Percentiles rank a stretch among this genome's conserved stretches.
phyloP scores from a whole-genome alignment of 1,140 invertebrate genomes.

The Drosophila baimaii region DNA sequence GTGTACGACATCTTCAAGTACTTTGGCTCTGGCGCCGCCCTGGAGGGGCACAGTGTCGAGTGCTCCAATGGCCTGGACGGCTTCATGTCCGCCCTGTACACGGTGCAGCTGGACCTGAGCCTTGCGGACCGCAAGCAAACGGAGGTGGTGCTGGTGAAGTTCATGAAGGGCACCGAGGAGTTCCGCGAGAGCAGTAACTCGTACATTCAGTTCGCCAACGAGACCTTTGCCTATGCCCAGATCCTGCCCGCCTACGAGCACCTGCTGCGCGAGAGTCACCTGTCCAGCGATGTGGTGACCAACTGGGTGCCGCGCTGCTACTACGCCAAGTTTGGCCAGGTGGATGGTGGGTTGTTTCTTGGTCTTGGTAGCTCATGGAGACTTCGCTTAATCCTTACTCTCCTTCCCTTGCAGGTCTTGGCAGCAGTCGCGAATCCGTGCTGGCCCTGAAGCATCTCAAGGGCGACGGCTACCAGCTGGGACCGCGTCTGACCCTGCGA shows the following conservation, averaged over 20 bases:
- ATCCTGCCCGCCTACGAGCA: conserved; percentile 72
- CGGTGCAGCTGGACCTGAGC: conserved; percentile 58
- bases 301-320: conserved; percentile 65
- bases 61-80: conserved; percentile 72
- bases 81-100: conserved; percentile 81
- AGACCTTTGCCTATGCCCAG: conserved; percentile 68
- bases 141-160: conserved; percentile 71
- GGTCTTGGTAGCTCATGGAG: not conserved
- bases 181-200: conserved; percentile 72
- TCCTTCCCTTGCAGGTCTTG: conserved; percentile 32
- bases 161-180: conserved; percentile 74
- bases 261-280: conserved; percentile 56
- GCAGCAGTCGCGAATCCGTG: conserved; percentile 57
- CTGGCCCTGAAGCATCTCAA: conserved; percentile 74
- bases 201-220: conserved; percentile 77
- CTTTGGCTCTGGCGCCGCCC: conserved; percentile 46
- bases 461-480: conserved; percentile 62
- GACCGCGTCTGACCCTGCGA: conserved; percentile 63
- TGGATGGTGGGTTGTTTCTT: conserved; percentile 54
- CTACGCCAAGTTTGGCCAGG: conserved; percentile 59
- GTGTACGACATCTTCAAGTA: conserved; percentile 67
- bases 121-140: conserved; percentile 24
- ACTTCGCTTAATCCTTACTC: not conserved
- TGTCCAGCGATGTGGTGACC: conserved; percentile 44
- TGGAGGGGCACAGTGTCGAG: conserved; percentile 55